Evolutionary conservation across 92 coral and sea anemone genomes (phyloP).

Genomic region (Bergia sp.): DNA sequence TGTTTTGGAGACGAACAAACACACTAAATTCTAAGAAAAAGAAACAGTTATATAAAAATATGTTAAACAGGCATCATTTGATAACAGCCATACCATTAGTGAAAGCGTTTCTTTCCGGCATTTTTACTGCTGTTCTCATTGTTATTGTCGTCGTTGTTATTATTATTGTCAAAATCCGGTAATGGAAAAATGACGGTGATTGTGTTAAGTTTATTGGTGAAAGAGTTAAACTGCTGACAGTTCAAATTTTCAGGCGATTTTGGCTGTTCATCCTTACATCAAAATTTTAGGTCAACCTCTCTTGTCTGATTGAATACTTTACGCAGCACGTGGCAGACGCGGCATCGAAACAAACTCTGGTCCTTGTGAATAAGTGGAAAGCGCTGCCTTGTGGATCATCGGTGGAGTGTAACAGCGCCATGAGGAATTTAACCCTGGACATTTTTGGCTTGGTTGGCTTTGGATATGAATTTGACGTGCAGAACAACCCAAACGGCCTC

Average conservation of each 20-base stretch:
- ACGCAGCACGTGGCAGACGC: slow-evolving; percentile 37
- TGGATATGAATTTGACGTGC: slow-evolving; percentile 39
- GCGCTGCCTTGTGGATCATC: slow-evolving; percentile 17
- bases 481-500: slow-evolving; percentile 33
- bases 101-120: too few species aligned
- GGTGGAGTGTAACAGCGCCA: slow-evolving; percentile 31
- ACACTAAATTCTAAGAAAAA: too few species aligned
- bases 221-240: too few species aligned
- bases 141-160: too few species aligned
- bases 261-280: neutral
- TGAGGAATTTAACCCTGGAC: slow-evolving; percentile 34
- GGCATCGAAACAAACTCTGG: slow-evolving; percentile 28
- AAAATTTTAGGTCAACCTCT: neutral
- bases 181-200: too few species aligned
- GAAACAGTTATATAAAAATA: too few species aligned
- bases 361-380: slow-evolving; percentile 28
- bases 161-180: too few species aligned
- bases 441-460: slow-evolving; percentile 42
- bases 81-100: too few species aligned
- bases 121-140: too few species aligned
- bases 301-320: neutral
- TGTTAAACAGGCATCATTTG: too few species aligned
- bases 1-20: too few species aligned
- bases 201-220: too few species aligned
- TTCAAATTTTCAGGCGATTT: neutral